Evolutionary conservation across 64 coral and sea anemone species (phyloP).

Genomic region (Exaiptasia diaphana): DNA sequence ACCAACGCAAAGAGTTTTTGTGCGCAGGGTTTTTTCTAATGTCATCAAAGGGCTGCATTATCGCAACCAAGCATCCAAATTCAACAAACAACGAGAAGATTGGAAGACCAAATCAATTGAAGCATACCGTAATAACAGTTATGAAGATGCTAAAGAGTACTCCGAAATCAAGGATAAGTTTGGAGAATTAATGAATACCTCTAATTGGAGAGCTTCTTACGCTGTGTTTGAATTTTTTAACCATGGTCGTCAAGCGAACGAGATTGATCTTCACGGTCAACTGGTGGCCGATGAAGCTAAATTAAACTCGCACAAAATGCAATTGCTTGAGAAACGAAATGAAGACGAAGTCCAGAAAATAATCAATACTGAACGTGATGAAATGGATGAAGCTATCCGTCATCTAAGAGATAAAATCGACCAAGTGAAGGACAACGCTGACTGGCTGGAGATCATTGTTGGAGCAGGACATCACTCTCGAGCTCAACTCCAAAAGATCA

Average conservation of each 20-base stretch:
- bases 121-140: background rate
- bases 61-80: conserved; percentile 10
- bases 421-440: background rate
- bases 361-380: conserved; percentile 5
- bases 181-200: conserved; percentile 31
- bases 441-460: conserved; percentile 53
- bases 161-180: conserved; percentile 23
- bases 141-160: background rate
- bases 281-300: conserved; percentile 46
- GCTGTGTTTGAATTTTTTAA: conserved; percentile 35
- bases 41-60: conserved; percentile 9
- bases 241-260: background rate
- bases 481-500: conserved; percentile 16
- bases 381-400: conserved; percentile 48
- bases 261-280: conserved; percentile 45
- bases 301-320: background rate
- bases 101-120: conserved; percentile 18
- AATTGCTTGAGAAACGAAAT: background rate
- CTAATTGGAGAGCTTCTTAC: conserved; percentile 11
- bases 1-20: too few species aligned
- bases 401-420: background rate
- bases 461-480: conserved; percentile 57
- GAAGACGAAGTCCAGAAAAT: background rate
- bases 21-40: background rate
- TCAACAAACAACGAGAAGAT: conserved; percentile 14